Percentiles rank a stretch among this genome's conserved stretches.
Conservation (phyloP, 2,113 vertebrate genomes). For the Rhinichthys klamathensis region DNA sequence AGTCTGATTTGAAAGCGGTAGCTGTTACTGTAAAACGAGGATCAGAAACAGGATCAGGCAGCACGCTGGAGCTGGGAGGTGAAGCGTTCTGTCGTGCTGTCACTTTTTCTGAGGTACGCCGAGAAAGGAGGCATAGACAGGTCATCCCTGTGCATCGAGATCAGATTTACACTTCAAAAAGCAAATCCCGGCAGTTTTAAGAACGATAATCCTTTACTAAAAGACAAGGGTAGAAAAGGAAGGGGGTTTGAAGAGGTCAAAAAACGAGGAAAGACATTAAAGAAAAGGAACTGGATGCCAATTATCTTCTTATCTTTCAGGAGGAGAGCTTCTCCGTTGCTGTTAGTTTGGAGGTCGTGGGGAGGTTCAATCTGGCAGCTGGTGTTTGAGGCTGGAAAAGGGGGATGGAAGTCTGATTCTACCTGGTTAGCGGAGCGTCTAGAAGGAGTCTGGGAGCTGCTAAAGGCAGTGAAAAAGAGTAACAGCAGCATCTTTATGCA, state of each 20-base stretch:
- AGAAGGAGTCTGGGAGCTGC: background rate
- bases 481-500: background rate
- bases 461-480: background rate
- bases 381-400: constrained; percentile 23
- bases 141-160: constrained; percentile 26
- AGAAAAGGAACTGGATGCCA: constrained; percentile 46
- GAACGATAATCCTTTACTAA: constrained; percentile 40
- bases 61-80: constrained; percentile 17
- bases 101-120: constrained; percentile 33
- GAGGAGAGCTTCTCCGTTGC: constrained; percentile 48
- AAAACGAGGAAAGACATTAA: constrained; percentile 24
- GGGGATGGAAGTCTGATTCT: constrained; percentile 28
- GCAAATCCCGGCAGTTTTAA: constrained; percentile 26
- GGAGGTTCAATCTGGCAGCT: constrained; percentile 53
- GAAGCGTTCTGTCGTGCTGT: constrained; percentile 37
- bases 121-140: constrained; percentile 40
- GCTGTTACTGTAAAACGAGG: constrained; percentile 39
- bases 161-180: constrained; percentile 58
- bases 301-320: constrained; percentile 50
- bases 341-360: constrained; percentile 41
- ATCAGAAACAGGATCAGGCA: constrained; percentile 44
- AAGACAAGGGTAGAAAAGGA: constrained; percentile 29
- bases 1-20: constrained; percentile 37
- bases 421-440: background rate
- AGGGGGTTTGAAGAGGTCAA: background rate